Percentiles rank a stretch among this genome's conserved stretches.
Conservation (phyloP, 2,888 invertebrate species). For the Caenorhabditis sp. region DNA sequence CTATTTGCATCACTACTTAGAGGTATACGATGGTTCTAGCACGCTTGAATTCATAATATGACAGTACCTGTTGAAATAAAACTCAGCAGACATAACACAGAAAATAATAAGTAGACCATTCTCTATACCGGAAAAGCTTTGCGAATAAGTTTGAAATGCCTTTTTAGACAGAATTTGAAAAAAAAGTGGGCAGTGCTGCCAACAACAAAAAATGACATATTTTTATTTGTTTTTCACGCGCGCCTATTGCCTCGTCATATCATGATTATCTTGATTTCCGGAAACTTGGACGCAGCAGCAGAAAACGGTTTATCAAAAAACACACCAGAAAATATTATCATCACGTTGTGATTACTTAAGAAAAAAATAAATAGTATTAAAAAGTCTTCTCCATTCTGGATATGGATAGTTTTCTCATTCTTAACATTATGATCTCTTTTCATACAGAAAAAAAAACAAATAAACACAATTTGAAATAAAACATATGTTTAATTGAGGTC, state of each 20-base stretch:
- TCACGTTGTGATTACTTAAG: constrained; percentile 46
- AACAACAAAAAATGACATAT: neutral
- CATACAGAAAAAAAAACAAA: neutral
- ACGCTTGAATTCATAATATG: no score
- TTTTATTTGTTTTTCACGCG: neutral
- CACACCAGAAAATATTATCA: constrained; percentile 21
- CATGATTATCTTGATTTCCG: neutral
- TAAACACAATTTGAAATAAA: constrained; percentile 11
- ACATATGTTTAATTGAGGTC: constrained; percentile 5
- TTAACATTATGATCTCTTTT: neutral
- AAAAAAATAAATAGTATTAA: neutral
- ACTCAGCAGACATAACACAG: neutral
- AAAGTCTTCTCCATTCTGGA: neutral
- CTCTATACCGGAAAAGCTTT: constrained; percentile 8
- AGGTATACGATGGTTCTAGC: no score
- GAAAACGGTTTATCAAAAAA: constrained; percentile 11
- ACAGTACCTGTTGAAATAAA: no score
- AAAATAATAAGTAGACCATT: neutral
- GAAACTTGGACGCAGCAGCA: constrained; percentile 1
- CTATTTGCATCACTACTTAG: no score
- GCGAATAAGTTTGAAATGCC: constrained; percentile 1
- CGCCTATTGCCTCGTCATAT: neutral
- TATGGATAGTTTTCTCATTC: constrained; percentile 1
- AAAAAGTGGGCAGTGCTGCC: neutral
- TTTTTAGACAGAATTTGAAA: neutral